Evolutionary conservation across 2,888 invertebrate genomes (phyloP).

Genomic region (Rhimphoctona megacephalus): DNA sequence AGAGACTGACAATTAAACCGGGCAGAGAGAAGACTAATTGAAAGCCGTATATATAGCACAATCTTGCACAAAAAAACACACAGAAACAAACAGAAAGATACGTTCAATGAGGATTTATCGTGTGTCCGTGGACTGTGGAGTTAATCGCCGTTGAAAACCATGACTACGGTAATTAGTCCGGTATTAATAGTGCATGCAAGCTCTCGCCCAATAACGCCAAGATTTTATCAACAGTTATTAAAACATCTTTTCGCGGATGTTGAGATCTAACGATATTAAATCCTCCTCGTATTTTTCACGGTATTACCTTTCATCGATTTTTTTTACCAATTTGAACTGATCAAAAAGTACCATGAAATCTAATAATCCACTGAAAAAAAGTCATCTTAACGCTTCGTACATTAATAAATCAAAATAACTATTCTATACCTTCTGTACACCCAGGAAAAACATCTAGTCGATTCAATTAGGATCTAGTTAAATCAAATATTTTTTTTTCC

Average conservation of each 20-base stretch:
- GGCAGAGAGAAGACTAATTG: conserved; percentile 72
- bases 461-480: too few species aligned
- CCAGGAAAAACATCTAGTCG: too few species aligned
- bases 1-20: conserved; percentile 71
- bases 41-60: conserved; percentile 68
- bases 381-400: not conserved
- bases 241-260: not conserved
- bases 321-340: not conserved
- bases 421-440: not conserved
- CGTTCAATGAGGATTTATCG: conserved; percentile 77
- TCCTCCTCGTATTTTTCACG: not conserved
- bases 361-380: not conserved
- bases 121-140: conserved; percentile 46
- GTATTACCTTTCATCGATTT: not conserved
- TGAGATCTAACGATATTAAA: not conserved
- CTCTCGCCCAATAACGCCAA: conserved; percentile 12
- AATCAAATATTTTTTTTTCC: too few species aligned
- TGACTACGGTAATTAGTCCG: conserved; percentile 51
- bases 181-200: conserved; percentile 23
- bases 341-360: not conserved
- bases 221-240: conserved; percentile 20
- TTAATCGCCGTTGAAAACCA: conserved; percentile 57
- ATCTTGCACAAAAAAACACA: conserved; percentile 15
- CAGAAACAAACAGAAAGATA: not conserved
- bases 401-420: not conserved